These are phyloP conservation scores for Notothenia coriiceps DNA, from an alignment of 2,113 vertebrate species.

Conservation along the genomic window DNA sequence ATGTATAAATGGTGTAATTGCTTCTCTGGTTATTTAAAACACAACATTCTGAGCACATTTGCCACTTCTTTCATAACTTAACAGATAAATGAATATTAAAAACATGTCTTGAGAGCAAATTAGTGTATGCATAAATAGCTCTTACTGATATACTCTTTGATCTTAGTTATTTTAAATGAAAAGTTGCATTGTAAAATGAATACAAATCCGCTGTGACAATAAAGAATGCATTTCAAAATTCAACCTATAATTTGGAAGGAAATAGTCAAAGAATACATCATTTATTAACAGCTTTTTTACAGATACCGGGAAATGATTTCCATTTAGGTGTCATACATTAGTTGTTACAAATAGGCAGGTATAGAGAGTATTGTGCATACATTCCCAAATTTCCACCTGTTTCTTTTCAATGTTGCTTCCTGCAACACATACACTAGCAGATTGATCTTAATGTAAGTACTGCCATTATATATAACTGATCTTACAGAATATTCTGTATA, in stretches of 20 bases:
- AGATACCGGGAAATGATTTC: background rate
- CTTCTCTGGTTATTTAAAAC: background rate
- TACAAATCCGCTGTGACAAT: background rate
- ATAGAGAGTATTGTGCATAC: background rate
- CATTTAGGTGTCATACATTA: background rate
- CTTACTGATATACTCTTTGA: background rate
- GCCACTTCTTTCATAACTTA: background rate
- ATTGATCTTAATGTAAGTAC: background rate
- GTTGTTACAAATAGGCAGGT: background rate
- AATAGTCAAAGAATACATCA: background rate
- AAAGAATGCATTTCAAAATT: background rate
- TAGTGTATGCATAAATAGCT: background rate
- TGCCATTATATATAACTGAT: conserved; percentile 2
- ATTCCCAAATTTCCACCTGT: background rate
- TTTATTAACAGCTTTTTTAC: background rate
- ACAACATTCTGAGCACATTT: background rate
- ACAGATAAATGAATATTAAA: background rate
- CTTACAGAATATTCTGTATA: background rate
- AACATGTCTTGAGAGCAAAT: background rate
- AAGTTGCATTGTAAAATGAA: background rate
- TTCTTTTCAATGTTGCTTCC: background rate
- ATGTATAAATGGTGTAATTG: background rate
- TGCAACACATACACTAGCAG: background rate
- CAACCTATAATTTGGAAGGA: background rate
- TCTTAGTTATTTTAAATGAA: background rate